These are phyloP conservation scores for Brachypalpus laphriformis DNA, from an alignment of 2,888 invertebrate species.

Conservation along the genomic window DNA sequence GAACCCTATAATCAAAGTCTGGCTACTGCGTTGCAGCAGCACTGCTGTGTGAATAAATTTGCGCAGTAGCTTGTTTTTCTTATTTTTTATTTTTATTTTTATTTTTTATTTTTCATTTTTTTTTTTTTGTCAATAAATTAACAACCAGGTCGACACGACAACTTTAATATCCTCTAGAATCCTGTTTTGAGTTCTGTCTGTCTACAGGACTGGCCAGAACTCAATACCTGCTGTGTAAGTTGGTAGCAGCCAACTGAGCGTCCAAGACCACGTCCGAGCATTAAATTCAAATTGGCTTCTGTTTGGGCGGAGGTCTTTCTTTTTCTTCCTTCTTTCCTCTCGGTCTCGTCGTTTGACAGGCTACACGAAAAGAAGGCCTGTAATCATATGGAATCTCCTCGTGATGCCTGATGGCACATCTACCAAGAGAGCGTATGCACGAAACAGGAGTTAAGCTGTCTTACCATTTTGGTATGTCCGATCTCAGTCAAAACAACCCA, in stretches of 20 bases:
- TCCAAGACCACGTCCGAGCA: slow-evolving; percentile 55
- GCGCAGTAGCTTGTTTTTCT: slow-evolving; percentile 46
- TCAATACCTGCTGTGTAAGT: slow-evolving; percentile 52
- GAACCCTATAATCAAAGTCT: slow-evolving; percentile 37
- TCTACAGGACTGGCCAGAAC: slow-evolving; percentile 46
- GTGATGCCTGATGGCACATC: slow-evolving; percentile 48
- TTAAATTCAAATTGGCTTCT: slow-evolving; percentile 72
- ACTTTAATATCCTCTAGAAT: slow-evolving; percentile 54
- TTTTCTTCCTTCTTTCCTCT: background rate
- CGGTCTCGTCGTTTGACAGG: slow-evolving; percentile 8
- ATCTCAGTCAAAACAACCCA: slow-evolving; percentile 72
- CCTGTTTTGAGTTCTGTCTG: slow-evolving; percentile 60
- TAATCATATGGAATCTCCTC: slow-evolving; percentile 70
- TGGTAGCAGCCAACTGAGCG: slow-evolving; percentile 46
- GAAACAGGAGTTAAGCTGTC: slow-evolving; percentile 48
- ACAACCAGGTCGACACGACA: slow-evolving; percentile 64
- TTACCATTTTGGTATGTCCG: slow-evolving; percentile 67
- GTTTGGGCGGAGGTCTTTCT: slow-evolving; percentile 29
- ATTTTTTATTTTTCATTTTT: slow-evolving; percentile 23
- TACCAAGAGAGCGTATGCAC: slow-evolving; percentile 36
- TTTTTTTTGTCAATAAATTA: slow-evolving; percentile 58
- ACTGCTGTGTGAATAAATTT: slow-evolving; percentile 57
- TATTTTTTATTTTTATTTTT: slow-evolving; percentile 12
- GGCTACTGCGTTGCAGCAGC: slow-evolving; percentile 20
- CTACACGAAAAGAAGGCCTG: slow-evolving; percentile 25